Percentiles rank a stretch among this genome's conserved stretches.
phyloP scores from a whole-genome alignment of 2,888 invertebrate species.

The Subacronicta megacephala region DNA sequence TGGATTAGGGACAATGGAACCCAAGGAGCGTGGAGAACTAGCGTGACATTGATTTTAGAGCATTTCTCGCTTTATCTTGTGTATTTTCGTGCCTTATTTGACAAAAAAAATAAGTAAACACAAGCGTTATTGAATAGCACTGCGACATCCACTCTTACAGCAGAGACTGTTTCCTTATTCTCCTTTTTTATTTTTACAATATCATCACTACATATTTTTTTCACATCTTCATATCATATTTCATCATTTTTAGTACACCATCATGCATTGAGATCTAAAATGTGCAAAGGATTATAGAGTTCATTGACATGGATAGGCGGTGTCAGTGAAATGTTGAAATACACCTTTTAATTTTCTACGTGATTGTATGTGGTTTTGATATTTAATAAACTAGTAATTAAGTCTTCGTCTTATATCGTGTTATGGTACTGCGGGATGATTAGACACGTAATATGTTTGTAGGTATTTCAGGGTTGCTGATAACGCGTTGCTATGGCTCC shows the following conservation, averaged over 20 bases:
- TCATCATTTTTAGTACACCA: neutral
- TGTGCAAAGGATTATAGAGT: conserved; percentile 47
- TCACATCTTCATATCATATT: conserved; percentile 1
- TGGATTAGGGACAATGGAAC: conserved; percentile 74
- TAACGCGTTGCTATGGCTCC: conserved; percentile 40
- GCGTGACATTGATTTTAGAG: conserved; percentile 64
- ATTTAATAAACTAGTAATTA: conserved; percentile 17
- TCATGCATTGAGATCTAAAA: conserved; percentile 7
- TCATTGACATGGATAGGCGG: conserved; percentile 45
- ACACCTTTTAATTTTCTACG: conserved; percentile 38
- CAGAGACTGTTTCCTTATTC: neutral
- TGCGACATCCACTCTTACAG: neutral
- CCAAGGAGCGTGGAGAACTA: conserved; percentile 62
- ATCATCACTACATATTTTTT: no score
- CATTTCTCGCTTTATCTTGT: conserved; percentile 53
- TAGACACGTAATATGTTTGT: conserved; percentile 32
- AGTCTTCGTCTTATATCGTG: conserved; percentile 6
- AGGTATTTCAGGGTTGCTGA: conserved; percentile 52
- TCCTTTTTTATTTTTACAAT: neutral
- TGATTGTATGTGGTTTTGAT: conserved; percentile 36
- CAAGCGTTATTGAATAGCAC: neutral
- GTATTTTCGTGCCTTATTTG: conserved; percentile 20
- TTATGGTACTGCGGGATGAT: conserved; percentile 19
- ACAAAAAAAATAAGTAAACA: conserved; percentile 5
- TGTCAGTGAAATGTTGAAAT: conserved; percentile 41